These are phyloP conservation scores for Quadriops clusia DNA, from an alignment of 2,888 invertebrate species.

Conservation along the genomic window DNA sequence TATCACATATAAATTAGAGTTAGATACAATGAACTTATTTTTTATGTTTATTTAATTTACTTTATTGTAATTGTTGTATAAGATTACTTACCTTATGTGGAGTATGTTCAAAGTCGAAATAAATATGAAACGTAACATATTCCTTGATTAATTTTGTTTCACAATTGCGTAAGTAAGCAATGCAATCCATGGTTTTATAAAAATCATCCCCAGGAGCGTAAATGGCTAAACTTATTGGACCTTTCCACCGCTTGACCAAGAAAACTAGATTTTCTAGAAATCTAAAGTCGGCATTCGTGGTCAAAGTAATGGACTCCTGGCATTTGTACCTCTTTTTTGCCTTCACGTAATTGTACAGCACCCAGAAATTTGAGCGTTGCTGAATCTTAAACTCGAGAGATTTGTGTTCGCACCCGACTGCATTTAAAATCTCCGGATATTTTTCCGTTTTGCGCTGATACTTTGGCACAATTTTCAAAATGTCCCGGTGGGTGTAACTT, in stretches of 20 bases:
- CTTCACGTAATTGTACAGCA: slow-evolving; percentile 71
- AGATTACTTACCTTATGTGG: slow-evolving; percentile 49
- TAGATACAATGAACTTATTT: no score
- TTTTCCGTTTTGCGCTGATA: no score
- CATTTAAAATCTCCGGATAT: no score
- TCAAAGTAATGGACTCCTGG: slow-evolving; percentile 78
- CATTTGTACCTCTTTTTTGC: slow-evolving; percentile 55
- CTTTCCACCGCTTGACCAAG: slow-evolving; percentile 72
- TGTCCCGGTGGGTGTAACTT: no score
- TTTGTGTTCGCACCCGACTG: no score
- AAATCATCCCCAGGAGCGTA: slow-evolving; percentile 80
- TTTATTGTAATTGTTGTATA: no score
- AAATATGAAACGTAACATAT: slow-evolving; percentile 76
- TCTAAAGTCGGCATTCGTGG: slow-evolving; percentile 83
- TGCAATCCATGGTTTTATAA: slow-evolving; percentile 60
- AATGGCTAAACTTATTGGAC: slow-evolving; percentile 74
- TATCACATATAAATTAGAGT: no score
- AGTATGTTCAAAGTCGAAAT: slow-evolving; percentile 75
- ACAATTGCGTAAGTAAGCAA: slow-evolving; percentile 70
- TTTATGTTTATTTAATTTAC: no score
- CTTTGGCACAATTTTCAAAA: no score
- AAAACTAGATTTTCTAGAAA: slow-evolving; percentile 81
- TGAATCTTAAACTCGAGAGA: no score
- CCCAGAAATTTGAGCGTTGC: no score
- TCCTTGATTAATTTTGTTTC: slow-evolving; percentile 57